These are phyloP conservation scores for Prolemur simus DNA, from an alignment of 2,113 vertebrate species.

Conservation along the genomic window DNA sequence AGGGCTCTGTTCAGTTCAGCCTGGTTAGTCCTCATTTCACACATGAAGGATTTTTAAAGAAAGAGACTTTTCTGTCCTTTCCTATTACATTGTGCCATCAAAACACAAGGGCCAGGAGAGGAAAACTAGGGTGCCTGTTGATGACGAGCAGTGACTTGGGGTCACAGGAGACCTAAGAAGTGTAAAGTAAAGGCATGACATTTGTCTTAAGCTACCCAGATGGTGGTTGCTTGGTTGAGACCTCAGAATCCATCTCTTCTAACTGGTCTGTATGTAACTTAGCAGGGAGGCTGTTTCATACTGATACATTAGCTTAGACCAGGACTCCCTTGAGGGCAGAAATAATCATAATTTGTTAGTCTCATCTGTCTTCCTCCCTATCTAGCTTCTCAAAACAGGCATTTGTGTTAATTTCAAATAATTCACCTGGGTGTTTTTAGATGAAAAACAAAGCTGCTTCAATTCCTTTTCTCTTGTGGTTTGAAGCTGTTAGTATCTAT, in stretches of 20 bases:
- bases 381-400: slow-evolving; percentile 41
- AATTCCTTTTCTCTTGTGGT: slow-evolving; percentile 47
- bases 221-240: background rate
- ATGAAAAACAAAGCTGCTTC: slow-evolving; percentile 59
- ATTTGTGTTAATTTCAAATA: slow-evolving; percentile 56
- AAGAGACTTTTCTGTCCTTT: background rate
- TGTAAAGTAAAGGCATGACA: background rate
- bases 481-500: slow-evolving; percentile 65
- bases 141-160: background rate
- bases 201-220: background rate
- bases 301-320: background rate
- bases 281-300: background rate
- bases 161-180: background rate
- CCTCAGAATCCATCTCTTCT: background rate
- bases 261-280: background rate
- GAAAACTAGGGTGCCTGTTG: background rate
- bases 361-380: background rate
- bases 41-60: background rate
- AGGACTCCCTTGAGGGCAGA: background rate
- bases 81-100: background rate
- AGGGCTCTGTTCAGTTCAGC: background rate
- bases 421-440: slow-evolving; percentile 62
- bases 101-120: background rate
- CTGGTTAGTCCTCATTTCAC: background rate
- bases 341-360: background rate